Base-by-base conservation (phyloP, 37 sponge, comb jelly and placozoan genomes). In the Crambe crambe region DNA sequence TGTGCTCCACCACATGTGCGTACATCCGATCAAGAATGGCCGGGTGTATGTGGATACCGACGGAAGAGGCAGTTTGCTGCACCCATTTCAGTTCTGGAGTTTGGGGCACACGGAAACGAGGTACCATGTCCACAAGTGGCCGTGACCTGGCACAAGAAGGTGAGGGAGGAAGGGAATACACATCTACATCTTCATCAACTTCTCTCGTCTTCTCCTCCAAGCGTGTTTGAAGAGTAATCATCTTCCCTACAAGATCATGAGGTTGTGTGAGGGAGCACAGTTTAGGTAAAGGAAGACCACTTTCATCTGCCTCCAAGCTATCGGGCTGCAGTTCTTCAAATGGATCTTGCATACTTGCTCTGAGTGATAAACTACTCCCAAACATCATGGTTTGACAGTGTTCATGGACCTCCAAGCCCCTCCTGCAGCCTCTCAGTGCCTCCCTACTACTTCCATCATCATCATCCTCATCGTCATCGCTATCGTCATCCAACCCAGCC, bases 1-100 rank as follows among this genome's bases (percentile, higher is more conserved):
- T 87, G 82, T 87, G 88, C 44, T 87, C 88, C 43, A 87, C 82
- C 3, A 87, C 88, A 57, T 87, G 88, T 21, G 82, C 76, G n/a
- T 81, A 75, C 88, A 81, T 87, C 18, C 82, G 42, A 51, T 81
- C 82, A 44, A 81, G 75, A 35, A 80, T 70, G 25, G 76, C 77
- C 12, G 88, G 88, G 42, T 68, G 74, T 21, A 87, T 70, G 42
- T n/a, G 38, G 35, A 87, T 81, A 0, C 88, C 88, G 12, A 87
- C 41, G 10, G 68, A 23, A 10, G 73, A 74, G 8, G 82, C 76
- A 1, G 88, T 87, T 30, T 59, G 62, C 27, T 81, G 82, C 20
- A 87, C 71, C 88, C 88, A 87, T 26, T 81, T 75, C 47, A 87
- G 72, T 37, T 81, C 88, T 20, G 88, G 88, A 2, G 88, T 80